Evolutionary conservation across 2,113 vertebrate species (phyloP), one percentile per base, ranked within the genome.

Genomic region (Dicentrarchus labrax): DNA sequence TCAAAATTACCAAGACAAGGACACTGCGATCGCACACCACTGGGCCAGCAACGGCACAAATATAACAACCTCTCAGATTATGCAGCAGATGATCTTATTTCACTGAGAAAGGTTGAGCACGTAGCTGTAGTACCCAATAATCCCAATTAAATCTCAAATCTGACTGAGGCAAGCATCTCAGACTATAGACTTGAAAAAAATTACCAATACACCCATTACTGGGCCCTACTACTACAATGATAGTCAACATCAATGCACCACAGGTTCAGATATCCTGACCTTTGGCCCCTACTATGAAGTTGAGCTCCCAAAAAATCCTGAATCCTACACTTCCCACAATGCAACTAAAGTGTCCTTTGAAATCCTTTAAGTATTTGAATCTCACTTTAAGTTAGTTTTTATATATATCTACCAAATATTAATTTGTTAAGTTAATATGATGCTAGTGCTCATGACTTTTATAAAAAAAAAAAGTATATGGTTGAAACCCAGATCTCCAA

Each of bases 261-360:
- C 16, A 36, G 3, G 16, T 36, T 36, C 41, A 47, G 5, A 73
- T 45, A 72, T 22, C 1, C 4, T 56, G n/a, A 43, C 38, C 6
- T 57, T 57, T 43, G 8, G 13, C 6, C 6, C 3, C 15, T 38
- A 8, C 15, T 13, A 6, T 39, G 17, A 62, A 17, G 15, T 30
- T 30, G 30, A 30, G 30, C 30, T 30, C 30, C 4, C 3, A 70
- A 43, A 17, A 12, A 45, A 30, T 36, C 6, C 45, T 21, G n/a
- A 43, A 59, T 59, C 24, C 41, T 66, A 66, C 71, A 45, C 38
- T 50, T 74, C 54, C 71, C 64, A 82, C 4, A 36, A n/a, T 82
- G 54, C 62, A 66, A 6, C 7, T 12, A 11, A 2, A 8, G 22
- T 60, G 11, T 48, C 16, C 15, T 61, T 61, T 61, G 5, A 30